Evolutionary conservation across 2,797 vertebrate genomes (phyloP).

Genomic region (Setipinna tenuifilis): DNA sequence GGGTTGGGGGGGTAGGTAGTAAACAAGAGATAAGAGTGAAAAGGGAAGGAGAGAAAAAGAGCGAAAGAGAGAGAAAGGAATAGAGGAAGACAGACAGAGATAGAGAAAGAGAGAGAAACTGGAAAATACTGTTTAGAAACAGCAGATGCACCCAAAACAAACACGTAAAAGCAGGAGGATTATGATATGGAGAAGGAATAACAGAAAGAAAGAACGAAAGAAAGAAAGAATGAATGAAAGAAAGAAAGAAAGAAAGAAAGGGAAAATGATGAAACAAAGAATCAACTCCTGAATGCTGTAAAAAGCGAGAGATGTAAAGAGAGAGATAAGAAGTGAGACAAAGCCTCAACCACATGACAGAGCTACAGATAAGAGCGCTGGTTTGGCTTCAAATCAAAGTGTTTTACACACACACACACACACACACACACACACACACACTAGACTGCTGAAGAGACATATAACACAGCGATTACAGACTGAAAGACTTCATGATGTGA

Average conservation of each 20-base stretch:
- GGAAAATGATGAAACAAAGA: neutral
- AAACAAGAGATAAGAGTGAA: neutral
- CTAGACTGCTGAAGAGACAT: no score
- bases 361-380: neutral
- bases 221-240: neutral
- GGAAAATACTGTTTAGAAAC: no score
- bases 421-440: slow-evolving; percentile 3
- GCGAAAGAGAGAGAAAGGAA: neutral
- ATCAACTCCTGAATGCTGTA: neutral
- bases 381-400: neutral
- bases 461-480: no score
- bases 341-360: neutral
- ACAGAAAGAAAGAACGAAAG: neutral
- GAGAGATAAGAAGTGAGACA: neutral
- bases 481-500: no score
- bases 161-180: no score
- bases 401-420: neutral
- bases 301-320: neutral
- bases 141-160: no score
- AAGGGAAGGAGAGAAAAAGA: neutral
- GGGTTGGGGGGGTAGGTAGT: neutral
- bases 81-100: neutral
- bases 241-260: neutral
- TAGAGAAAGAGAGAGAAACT: neutral
- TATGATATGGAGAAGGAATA: neutral